phyloP scores from a whole-genome alignment of 2,888 invertebrate genomes.

The Troilus luridus region DNA sequence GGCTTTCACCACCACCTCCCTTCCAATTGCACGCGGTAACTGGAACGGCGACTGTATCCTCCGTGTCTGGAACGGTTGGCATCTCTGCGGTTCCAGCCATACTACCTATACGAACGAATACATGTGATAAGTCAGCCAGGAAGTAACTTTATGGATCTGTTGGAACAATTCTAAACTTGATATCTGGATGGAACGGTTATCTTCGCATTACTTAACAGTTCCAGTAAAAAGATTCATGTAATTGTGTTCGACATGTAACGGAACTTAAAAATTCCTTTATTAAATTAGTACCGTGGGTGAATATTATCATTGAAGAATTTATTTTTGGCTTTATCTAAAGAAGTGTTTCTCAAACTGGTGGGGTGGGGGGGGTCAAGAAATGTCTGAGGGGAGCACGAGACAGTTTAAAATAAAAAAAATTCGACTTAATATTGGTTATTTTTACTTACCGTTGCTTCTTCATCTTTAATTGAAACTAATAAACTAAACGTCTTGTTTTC shows the following conservation, averaged over 20 bases:
- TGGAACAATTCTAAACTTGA: background rate
- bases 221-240: background rate
- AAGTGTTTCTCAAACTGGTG: too few relatives aligned
- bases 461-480: too few relatives aligned
- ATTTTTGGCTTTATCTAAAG: too few relatives aligned
- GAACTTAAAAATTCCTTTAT: too few relatives aligned
- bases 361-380: too few relatives aligned
- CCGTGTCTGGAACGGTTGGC: background rate
- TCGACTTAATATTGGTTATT: too few relatives aligned
- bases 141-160: background rate
- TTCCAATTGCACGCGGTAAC: background rate
- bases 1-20: constrained; percentile 61
- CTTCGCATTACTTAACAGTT: background rate
- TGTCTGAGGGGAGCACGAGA: too few relatives aligned
- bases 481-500: too few relatives aligned
- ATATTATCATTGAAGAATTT: too few relatives aligned
- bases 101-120: background rate
- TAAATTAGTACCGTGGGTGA: too few relatives aligned
- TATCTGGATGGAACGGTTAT: background rate
- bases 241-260: background rate
- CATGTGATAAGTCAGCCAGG: background rate
- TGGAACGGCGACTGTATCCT: background rate
- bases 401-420: too few relatives aligned
- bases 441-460: too few relatives aligned
- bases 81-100: background rate